Conservation (phyloP, 2,113 vertebrate species). For the Datnioides undecimradiatus region DNA sequence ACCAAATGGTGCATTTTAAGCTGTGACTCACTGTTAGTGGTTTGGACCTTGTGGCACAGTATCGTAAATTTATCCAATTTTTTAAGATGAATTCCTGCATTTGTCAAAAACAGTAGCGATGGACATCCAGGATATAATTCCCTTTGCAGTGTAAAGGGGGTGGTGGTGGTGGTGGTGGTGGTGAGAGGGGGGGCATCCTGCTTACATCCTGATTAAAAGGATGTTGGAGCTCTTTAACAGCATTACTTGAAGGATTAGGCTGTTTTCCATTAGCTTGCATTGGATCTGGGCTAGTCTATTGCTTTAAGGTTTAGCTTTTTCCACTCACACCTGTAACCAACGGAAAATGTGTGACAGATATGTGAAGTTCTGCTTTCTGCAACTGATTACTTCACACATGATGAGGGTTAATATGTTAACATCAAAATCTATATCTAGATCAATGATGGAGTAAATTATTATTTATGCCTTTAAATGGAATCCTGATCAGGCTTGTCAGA, state of each 20-base stretch:
- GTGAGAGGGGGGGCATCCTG: conserved; percentile 39
- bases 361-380: background rate
- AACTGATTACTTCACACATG: background rate
- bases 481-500: conserved; percentile 54
- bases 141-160: background rate
- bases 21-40: conserved; percentile 30
- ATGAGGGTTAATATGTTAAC: conserved; percentile 2
- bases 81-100: conserved; percentile 39
- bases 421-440: conserved; percentile 1
- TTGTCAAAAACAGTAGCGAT: conserved; percentile 28
- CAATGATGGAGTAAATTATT: background rate
- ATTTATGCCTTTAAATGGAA: conserved; percentile 10
- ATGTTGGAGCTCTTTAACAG: conserved; percentile 40
- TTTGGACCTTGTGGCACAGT: conserved; percentile 16
- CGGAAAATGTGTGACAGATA: background rate
- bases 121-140: conserved; percentile 30
- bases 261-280: conserved; percentile 27
- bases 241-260: conserved; percentile 17
- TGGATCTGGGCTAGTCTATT: background rate
- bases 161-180: too few species aligned
- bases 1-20: conserved; percentile 33
- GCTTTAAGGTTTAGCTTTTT: conserved; percentile 19
- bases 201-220: conserved; percentile 63
- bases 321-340: conserved; percentile 7
- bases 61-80: conserved; percentile 41